Conservation (phyloP, 2,888 invertebrate genomes). For the Iphiclides podalirius region DNA sequence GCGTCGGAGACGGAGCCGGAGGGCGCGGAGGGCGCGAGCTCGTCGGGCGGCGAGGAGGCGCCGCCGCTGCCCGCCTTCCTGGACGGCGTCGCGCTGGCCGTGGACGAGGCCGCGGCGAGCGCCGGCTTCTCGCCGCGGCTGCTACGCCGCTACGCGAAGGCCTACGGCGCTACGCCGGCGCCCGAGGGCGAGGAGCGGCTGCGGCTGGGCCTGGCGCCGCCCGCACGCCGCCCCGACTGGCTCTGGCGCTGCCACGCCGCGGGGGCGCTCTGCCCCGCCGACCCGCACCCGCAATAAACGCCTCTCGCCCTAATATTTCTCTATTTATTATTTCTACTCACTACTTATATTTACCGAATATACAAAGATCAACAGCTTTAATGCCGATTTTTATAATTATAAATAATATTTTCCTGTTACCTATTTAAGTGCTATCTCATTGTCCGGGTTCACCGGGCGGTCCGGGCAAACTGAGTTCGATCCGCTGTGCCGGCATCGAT, state of each 20-base stretch:
- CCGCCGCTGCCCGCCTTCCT: conserved; percentile 67
- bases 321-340: too few relatives aligned
- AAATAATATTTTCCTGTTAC: too few relatives aligned
- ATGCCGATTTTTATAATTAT: too few relatives aligned
- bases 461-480: too few relatives aligned
- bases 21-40: conserved; percentile 12
- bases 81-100: conserved; percentile 58
- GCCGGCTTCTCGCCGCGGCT: conserved; percentile 48
- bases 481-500: too few relatives aligned
- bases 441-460: too few relatives aligned
- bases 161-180: conserved; percentile 80
- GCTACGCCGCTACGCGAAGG: conserved; percentile 75
- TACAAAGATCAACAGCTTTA: too few relatives aligned
- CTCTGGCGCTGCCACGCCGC: conserved; percentile 80
- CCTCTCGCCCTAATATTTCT: too few relatives aligned
- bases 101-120: conserved; percentile 24
- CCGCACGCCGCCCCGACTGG: conserved; percentile 77
- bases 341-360: too few relatives aligned
- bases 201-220: conserved; percentile 12
- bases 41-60: conserved; percentile 3
- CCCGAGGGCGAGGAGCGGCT: conserved; percentile 27
- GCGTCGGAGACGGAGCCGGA: conserved; percentile 25
- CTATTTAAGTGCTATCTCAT: too few relatives aligned
- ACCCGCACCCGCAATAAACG: too few relatives aligned
- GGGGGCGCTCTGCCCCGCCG: conserved; percentile 28